Evolutionary conservation across 2,113 vertebrate genomes (phyloP).

Genomic region (Scolopax mira): DNA sequence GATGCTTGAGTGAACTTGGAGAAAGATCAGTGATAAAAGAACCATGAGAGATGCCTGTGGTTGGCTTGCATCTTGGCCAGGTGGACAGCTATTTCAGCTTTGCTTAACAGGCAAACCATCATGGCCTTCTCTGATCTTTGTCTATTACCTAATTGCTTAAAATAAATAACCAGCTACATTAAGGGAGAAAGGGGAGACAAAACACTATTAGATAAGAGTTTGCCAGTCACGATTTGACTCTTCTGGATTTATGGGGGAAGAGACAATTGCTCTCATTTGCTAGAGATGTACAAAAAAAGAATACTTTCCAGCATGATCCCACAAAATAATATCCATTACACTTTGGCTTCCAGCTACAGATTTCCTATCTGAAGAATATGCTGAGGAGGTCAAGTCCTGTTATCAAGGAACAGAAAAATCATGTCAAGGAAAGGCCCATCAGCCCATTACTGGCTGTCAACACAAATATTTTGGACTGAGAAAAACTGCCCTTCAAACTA

Average conservation of each 20-base stretch:
- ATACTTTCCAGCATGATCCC: background rate
- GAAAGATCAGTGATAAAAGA: conserved; percentile 2
- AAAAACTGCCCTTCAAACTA: conserved; percentile 1
- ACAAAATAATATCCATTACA: background rate
- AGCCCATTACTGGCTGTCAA: background rate
- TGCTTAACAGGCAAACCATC: conserved; percentile 1
- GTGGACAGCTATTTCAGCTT: conserved; percentile 49
- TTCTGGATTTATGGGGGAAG: background rate
- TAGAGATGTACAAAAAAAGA: background rate
- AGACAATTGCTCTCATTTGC: background rate
- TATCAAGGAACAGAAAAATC: background rate
- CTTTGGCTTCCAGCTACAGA: background rate
- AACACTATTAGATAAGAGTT: background rate
- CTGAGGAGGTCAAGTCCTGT: background rate
- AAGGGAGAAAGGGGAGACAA: background rate
- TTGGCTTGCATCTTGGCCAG: conserved; percentile 2
- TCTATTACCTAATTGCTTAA: background rate
- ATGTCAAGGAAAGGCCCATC: background rate
- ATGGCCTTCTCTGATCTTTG: background rate
- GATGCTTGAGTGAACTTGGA: conserved; percentile 60
- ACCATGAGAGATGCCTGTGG: conserved; percentile 12
- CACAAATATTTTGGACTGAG: background rate
- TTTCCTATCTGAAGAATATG: background rate
- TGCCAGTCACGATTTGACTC: background rate
- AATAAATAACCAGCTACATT: background rate